These are phyloP conservation scores for Malacosoma neustria DNA, from an alignment of 2,888 invertebrate species.

Conservation along the genomic window DNA sequence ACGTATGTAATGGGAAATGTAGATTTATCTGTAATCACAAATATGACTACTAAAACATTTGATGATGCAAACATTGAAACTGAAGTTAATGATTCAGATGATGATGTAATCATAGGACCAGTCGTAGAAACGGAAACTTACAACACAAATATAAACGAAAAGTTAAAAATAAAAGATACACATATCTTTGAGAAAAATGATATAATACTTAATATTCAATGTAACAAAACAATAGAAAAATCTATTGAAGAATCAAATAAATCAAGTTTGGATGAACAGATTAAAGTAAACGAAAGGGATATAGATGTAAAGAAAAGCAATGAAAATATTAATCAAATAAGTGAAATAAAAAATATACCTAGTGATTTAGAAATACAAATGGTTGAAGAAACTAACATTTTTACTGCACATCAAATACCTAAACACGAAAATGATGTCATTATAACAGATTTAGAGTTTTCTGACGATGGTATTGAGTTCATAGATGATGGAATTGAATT, in stretches of 20 bases:
- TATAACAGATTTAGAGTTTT: constrained; percentile 23
- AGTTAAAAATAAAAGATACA: too few relatives aligned
- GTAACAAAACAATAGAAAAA: constrained; percentile 5
- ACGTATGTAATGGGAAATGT: constrained; percentile 22
- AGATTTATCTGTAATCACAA: constrained; percentile 11
- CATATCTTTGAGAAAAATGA: too few relatives aligned
- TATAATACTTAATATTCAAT: not conserved
- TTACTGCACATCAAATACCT: too few relatives aligned
- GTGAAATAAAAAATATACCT: too few relatives aligned
- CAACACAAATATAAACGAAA: too few relatives aligned
- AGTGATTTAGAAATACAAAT: not conserved
- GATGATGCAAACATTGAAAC: constrained; percentile 1
- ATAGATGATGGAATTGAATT: constrained; percentile 32
- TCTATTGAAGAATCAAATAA: not conserved
- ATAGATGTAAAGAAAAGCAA: not conserved
- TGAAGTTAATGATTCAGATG: constrained; percentile 7
- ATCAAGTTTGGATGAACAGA: not conserved
- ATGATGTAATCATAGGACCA: constrained; percentile 6
- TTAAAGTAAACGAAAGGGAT: not conserved
- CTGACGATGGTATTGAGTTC: constrained; percentile 39
- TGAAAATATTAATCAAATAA: not conserved
- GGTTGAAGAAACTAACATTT: not conserved
- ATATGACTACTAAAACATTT: constrained; percentile 1
- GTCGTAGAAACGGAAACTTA: constrained; percentile 5
- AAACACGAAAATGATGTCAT: constrained; percentile 3